Evolutionary conservation across 2,797 vertebrate genomes (phyloP).

Genomic region (Macrochelys suwanniensis): DNA sequence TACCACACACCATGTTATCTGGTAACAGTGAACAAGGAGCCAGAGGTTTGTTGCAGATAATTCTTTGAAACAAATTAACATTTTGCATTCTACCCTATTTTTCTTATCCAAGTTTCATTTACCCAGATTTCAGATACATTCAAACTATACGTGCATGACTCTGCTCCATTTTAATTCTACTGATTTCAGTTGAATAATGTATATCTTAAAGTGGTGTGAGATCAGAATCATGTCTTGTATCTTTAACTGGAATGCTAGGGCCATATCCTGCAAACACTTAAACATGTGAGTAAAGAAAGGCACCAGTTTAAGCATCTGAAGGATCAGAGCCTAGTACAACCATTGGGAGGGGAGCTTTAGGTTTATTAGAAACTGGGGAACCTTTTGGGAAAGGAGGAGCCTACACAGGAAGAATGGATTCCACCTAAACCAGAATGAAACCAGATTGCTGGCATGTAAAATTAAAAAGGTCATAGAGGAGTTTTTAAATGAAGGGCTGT

Average conservation of each 20-base stretch:
- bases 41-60: not conserved
- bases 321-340: not conserved
- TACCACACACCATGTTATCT: not conserved
- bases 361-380: not conserved
- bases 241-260: not conserved
- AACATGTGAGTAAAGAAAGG: not conserved
- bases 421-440: not conserved
- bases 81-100: not conserved
- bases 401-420: not conserved
- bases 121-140: not conserved
- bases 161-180: not conserved
- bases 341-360: not conserved
- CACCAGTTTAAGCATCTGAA: not conserved
- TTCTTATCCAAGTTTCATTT: not conserved
- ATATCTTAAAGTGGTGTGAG: fast-evolving
- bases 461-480: not conserved
- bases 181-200: not conserved
- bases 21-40: not conserved
- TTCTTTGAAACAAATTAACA: not conserved
- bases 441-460: not conserved
- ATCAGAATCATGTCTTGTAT: not conserved
- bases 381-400: not conserved
- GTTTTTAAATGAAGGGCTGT: not conserved
- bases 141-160: fast-evolving
- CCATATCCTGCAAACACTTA: not conserved